A percentile compares a stretch with the other conserved stretches of the same genome.
phyloP scores from a whole-genome alignment of 2,888 invertebrate species.

The Pterostichus niger region DNA sequence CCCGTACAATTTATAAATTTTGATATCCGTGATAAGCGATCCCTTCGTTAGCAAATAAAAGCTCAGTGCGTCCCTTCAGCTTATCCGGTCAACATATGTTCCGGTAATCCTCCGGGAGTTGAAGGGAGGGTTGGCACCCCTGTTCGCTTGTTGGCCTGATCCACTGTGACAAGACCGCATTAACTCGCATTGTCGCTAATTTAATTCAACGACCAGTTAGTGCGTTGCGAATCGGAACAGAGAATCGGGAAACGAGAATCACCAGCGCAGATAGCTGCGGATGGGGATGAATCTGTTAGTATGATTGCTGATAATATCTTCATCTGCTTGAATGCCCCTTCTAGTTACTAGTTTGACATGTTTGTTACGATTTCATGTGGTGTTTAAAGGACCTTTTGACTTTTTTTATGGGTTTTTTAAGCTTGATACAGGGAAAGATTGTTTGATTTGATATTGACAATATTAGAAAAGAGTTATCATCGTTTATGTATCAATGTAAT shows the following conservation, averaged over 20 bases:
- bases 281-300: not conserved
- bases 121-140: constrained; percentile 30
- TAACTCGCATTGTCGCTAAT: constrained; percentile 62
- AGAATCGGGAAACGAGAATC: no score
- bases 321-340: constrained; percentile 13
- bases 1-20: constrained; percentile 59
- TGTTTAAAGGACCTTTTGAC: constrained; percentile 15
- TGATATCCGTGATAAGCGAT: constrained; percentile 63
- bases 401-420: not conserved
- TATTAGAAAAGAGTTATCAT: no score
- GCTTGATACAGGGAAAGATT: not conserved
- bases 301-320: constrained; percentile 11
- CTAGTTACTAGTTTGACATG: not conserved
- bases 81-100: constrained; percentile 52
- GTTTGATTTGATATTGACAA: no score
- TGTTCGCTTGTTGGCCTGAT: constrained; percentile 34
- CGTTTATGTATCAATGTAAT: no score
- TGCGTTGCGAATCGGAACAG: constrained; percentile 31
- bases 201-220: constrained; percentile 39
- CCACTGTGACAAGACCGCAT: constrained; percentile 56
- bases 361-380: not conserved
- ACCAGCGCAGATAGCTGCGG: no score
- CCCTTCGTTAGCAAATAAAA: constrained; percentile 52
- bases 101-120: constrained; percentile 32
- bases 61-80: constrained; percentile 14